Evolutionary conservation across 37 sponge, comb jelly and placozoan species (phyloP), one percentile per base, ranked within the genome.

Genomic region (Eunapius fragilis): DNA sequence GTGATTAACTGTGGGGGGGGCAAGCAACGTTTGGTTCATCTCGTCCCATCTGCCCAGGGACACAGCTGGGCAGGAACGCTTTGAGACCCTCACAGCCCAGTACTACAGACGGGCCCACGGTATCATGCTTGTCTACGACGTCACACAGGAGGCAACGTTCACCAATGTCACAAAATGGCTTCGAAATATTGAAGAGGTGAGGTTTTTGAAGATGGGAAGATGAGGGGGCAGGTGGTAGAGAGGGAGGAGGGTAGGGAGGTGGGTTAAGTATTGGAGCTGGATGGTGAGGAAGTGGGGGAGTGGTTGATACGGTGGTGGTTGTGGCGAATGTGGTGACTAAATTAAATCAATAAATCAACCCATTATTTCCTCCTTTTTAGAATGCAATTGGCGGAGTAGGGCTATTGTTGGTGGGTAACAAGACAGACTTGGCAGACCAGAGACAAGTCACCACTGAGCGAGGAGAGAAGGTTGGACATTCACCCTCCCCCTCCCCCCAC

Each of bases 61-160:
- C 72, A 95, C 96, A 17, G 96, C 96, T 0, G 96, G 96, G 2
- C 96, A 95, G 93, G 96, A 95, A 75, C 87, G 96, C 38, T 95
- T 92, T 85, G 93, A 95, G 71, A 95, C 93, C 50, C 91, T 95
- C 32, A 89, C 93, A 11, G 90, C 90, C 9, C 96, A 95, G 88
- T 95, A 95, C 86, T 95, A 95, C 79, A 72, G 96, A 25, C 78
- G 91, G 48, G 96, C 96, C 24, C 76, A 93, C 91, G 96, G 93
- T 0, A 93, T 96, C 22, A 38, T 96, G 75, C 49, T 96, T 67
- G 91, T 96, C 36, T 96, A 93, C 74, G 96, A 96, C 76, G 76
- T 96, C 76, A 93, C 96, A 34, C 84, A 87, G 27, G 94, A 93
- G 36, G 58, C 82, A 28, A 86, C 93, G 0, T 96, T 93, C 72